Conservation (phyloP, 2,888 invertebrate genomes). For the Quadroppia sp. region DNA sequence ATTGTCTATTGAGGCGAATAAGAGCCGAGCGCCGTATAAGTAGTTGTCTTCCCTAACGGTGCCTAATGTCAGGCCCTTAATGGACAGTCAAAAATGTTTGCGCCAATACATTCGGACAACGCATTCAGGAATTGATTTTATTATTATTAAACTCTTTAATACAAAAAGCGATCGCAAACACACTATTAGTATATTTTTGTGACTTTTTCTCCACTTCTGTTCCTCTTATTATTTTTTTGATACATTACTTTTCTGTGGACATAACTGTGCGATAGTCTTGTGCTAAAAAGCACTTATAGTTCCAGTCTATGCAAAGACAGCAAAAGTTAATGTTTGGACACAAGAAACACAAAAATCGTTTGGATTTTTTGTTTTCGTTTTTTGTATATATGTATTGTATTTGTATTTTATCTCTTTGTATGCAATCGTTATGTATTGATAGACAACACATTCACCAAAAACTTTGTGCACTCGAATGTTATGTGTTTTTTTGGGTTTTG, state of each 20-base stretch:
- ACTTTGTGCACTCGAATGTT: background rate
- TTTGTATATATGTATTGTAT: background rate
- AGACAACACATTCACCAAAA: background rate
- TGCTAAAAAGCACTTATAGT: background rate
- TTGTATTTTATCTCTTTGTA: background rate
- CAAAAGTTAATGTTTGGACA: conserved; percentile 4
- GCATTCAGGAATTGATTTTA: conserved; percentile 1
- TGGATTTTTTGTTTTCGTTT: background rate
- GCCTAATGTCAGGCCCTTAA: background rate
- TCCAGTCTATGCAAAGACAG: background rate
- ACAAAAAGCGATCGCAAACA: background rate
- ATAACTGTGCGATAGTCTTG: background rate
- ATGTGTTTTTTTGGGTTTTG: no score
- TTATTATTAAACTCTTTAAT: conserved; percentile 13
- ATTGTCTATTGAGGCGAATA: conserved; percentile 4
- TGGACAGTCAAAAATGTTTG: background rate
- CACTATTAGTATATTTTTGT: background rate
- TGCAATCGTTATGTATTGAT: background rate
- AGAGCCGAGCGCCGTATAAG: background rate
- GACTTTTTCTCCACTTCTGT: background rate
- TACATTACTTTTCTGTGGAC: background rate
- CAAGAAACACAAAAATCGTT: background rate
- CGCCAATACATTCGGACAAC: background rate
- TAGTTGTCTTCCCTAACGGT: background rate
- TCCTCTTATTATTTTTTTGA: background rate